Percentiles rank a stretch among this genome's conserved stretches.
phyloP scores from a whole-genome alignment of 2,888 invertebrate genomes.

The Conomelus anceps region DNA sequence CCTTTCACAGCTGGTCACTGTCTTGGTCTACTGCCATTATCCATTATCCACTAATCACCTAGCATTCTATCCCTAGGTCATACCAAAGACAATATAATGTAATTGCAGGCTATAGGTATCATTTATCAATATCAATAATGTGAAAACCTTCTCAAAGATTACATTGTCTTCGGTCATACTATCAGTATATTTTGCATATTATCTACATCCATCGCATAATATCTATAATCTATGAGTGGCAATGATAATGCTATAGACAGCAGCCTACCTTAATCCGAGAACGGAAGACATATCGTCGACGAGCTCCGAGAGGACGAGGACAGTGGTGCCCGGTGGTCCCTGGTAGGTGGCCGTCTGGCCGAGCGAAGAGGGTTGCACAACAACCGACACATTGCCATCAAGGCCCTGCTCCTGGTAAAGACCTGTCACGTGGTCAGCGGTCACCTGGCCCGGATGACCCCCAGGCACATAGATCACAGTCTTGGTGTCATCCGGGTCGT shows the following conservation, averaged over 20 bases:
- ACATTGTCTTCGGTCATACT: too few species aligned
- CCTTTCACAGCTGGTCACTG: too few species aligned
- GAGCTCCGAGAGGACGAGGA: constrained; percentile 64
- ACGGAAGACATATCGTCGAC: constrained; percentile 64
- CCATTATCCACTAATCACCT: too few species aligned
- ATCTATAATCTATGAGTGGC: background rate
- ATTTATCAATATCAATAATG: too few species aligned
- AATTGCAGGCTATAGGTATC: too few species aligned
- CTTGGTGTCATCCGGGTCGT: constrained; percentile 32
- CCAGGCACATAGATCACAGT: constrained; percentile 35
- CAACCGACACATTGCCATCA: constrained; percentile 49
- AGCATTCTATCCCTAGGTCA: too few species aligned
- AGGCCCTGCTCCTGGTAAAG: constrained; percentile 28
- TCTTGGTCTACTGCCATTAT: too few species aligned
- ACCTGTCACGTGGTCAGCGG: constrained; percentile 8
- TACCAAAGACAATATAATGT: too few species aligned
- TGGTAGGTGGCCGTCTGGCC: constrained; percentile 33
- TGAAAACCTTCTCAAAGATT: too few species aligned
- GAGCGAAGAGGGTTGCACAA: constrained; percentile 47
- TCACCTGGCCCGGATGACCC: constrained; percentile 21
- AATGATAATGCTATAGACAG: background rate
- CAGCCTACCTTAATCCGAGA: constrained; percentile 55
- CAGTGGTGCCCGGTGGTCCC: constrained; percentile 48
- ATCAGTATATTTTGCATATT: too few species aligned
- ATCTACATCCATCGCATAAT: background rate